These are phyloP conservation scores for Zaprionus obscuricornis DNA, from an alignment of 2,888 invertebrate species.

Conservation along the genomic window DNA sequence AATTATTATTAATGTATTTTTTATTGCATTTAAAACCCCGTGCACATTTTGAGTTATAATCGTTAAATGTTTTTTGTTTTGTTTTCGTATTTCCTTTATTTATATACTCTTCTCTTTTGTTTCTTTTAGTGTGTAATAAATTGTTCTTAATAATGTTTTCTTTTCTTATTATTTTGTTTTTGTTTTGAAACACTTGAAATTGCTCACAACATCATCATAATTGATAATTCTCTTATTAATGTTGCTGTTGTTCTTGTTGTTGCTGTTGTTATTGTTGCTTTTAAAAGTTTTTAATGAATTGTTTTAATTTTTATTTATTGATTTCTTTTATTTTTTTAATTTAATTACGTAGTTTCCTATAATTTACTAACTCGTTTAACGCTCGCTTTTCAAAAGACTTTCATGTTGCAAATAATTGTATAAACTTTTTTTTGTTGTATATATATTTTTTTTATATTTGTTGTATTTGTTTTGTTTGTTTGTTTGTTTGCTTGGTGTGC, in stretches of 20 bases:
- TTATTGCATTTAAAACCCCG: conserved; percentile 77
- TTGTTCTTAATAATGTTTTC: conserved; percentile 43
- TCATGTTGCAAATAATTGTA: conserved; percentile 36
- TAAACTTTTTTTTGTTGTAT: conserved; percentile 30
- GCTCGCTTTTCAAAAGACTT: conserved; percentile 63
- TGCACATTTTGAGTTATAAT: conserved; percentile 60
- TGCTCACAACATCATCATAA: conserved; percentile 75
- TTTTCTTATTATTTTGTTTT: conserved; percentile 37
- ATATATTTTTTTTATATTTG: conserved; percentile 18
- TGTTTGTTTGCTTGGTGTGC: conserved; percentile 13
- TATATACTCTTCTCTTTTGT: conserved; percentile 16
- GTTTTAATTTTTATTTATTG: conserved; percentile 1
- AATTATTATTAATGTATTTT: conserved; percentile 47
- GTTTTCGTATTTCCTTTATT: conserved; percentile 25
- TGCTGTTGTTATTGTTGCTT: conserved; percentile 22
- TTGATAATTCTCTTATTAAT: conserved; percentile 33
- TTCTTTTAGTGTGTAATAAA: conserved; percentile 50
- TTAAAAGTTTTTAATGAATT: conserved; percentile 17
- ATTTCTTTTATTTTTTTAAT: conserved; percentile 31
- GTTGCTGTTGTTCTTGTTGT: conserved; percentile 9
- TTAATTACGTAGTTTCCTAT: conserved; percentile 73
- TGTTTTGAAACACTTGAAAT: conserved; percentile 74
- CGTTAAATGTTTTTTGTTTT: conserved; percentile 36
- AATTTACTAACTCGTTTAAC: conserved; percentile 69
- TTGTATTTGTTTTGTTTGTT: conserved; percentile 19